A percentile compares a stretch with the other conserved stretches of the same genome.
Conservation (phyloP, 2,888 invertebrate genomes). For the Hyposoter dolosus region DNA sequence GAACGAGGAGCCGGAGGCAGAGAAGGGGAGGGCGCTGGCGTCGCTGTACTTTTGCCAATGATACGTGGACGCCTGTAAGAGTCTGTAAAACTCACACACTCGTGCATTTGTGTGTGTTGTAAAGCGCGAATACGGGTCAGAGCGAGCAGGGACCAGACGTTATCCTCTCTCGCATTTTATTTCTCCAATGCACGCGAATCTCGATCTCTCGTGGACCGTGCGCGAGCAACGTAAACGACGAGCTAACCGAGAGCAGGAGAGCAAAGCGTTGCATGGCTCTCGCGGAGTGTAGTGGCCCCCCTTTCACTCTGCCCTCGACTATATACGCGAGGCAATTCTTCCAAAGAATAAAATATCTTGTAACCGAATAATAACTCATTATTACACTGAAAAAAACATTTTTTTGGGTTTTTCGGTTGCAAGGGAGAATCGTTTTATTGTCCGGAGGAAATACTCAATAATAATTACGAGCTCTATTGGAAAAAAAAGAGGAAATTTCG, state of each 20-base stretch:
- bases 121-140: slow-evolving; percentile 60
- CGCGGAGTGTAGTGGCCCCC: slow-evolving; percentile 22
- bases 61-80: neutral
- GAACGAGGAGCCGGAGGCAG: neutral
- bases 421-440: no score
- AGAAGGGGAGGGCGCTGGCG: neutral
- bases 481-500: no score
- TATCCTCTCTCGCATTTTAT: slow-evolving; percentile 47
- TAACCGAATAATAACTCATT: neutral
- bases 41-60: slow-evolving; percentile 23
- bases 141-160: slow-evolving; percentile 41
- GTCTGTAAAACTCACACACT: neutral
- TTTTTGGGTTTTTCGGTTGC: no score
- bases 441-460: no score
- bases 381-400: neutral
- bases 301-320: slow-evolving; percentile 59
- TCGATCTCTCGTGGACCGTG: slow-evolving; percentile 23
- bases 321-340: neutral
- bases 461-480: no score
- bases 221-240: neutral
- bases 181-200: neutral
- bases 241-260: no score
- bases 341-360: neutral
- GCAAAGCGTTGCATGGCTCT: no score
- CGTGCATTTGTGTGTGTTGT: neutral